A percentile compares a stretch with the other conserved stretches of the same genome.
phyloP scores from a whole-genome alignment of 2,113 vertebrate genomes.

The Chaenocephalus aceratus region DNA sequence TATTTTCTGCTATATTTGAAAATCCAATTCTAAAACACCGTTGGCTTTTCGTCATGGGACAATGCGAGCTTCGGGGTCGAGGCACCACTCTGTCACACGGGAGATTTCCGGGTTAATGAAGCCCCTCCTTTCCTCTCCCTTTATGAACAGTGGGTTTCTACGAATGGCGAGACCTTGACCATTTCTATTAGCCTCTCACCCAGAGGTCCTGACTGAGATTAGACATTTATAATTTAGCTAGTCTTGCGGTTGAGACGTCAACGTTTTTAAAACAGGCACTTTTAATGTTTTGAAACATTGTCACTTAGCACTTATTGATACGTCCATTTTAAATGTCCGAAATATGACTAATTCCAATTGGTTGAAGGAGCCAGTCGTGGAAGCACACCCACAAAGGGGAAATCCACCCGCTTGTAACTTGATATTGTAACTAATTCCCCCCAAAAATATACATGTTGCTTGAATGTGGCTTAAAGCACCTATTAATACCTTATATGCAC shows the following conservation, averaged over 20 bases:
- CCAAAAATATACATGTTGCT: constrained; percentile 41
- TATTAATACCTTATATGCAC: constrained; percentile 52
- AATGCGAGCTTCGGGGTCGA: too few species aligned
- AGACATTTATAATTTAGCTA: constrained; percentile 39
- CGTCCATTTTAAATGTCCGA: constrained; percentile 7
- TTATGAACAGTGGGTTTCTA: constrained; percentile 5
- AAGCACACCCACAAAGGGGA: constrained; percentile 75
- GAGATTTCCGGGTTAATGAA: constrained; percentile 41
- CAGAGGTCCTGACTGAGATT: constrained; percentile 61
- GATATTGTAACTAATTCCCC: constrained; percentile 36
- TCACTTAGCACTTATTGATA: constrained; percentile 73
- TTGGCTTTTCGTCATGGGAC: too few species aligned
- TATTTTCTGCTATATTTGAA: too few species aligned
- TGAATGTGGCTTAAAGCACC: constrained; percentile 80
- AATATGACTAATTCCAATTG: constrained; percentile 33
- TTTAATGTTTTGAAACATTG: constrained; percentile 52
- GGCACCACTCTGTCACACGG: too few species aligned
- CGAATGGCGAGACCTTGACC: constrained; percentile 32
- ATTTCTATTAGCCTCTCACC: constrained; percentile 24
- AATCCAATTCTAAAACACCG: too few species aligned
- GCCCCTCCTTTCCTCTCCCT: constrained; percentile 9
- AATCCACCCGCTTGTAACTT: constrained; percentile 31
- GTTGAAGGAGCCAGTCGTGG: constrained; percentile 62
- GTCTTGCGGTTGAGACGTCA: constrained; percentile 66
- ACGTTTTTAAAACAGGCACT: constrained; percentile 71